Evolutionary conservation across 2,888 invertebrate species (phyloP).

Genomic region (Nomada hirtipes): DNA sequence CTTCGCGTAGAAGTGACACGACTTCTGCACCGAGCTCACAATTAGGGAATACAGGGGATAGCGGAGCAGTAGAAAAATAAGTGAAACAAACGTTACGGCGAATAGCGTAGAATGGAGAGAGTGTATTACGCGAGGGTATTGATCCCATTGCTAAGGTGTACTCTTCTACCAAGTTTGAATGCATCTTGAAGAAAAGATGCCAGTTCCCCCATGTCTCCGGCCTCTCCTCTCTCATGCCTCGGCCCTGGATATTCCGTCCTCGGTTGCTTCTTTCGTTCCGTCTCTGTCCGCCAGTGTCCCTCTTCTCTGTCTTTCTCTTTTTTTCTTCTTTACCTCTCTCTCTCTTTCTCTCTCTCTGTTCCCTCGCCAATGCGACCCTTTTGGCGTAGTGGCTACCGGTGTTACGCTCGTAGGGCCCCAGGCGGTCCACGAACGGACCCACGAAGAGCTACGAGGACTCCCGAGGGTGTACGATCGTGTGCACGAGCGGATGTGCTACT

Average conservation of each 20-base stretch:
- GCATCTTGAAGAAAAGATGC: constrained; percentile 76
- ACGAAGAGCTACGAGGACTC: constrained; percentile 76
- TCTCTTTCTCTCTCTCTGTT: constrained; percentile 41
- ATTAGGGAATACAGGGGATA: neutral
- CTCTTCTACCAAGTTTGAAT: constrained; percentile 69
- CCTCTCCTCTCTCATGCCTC: constrained; percentile 61
- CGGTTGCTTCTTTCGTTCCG: constrained; percentile 41
- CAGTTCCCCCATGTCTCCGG: constrained; percentile 56
- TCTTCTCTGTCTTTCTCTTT: constrained; percentile 50
- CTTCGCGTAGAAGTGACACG: too few species aligned
- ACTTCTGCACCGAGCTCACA: too few species aligned
- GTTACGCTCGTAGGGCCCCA: constrained; percentile 83
- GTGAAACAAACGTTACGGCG: constrained; percentile 18
- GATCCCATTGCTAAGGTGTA: constrained; percentile 47
- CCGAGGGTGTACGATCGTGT: constrained; percentile 74
- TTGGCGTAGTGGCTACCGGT: constrained; percentile 83
- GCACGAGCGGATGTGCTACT: constrained; percentile 63
- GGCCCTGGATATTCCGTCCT: constrained; percentile 48
- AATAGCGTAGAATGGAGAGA: constrained; percentile 35
- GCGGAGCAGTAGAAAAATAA: neutral
- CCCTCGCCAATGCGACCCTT: constrained; percentile 72
- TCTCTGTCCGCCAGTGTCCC: constrained; percentile 29
- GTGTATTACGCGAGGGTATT: constrained; percentile 47
- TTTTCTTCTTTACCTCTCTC: constrained; percentile 9
- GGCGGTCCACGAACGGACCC: constrained; percentile 73